phyloP scores from a whole-genome alignment of 2,113 vertebrate genomes.

The Crocuta crocuta region DNA sequence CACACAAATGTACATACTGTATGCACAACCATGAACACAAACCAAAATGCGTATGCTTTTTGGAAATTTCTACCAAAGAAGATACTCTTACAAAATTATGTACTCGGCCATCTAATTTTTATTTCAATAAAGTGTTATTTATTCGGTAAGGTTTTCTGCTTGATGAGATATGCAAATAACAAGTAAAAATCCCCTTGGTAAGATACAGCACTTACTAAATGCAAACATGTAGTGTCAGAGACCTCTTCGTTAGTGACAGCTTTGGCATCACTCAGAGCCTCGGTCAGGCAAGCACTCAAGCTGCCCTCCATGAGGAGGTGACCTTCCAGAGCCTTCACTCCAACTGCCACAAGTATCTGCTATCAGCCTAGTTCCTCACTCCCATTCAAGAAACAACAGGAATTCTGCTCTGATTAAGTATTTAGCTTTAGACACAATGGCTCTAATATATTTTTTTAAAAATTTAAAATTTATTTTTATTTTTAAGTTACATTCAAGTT shows the following conservation, averaged over 20 bases:
- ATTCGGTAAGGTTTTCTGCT: not conserved
- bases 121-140: not conserved
- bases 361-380: not conserved
- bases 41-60: not conserved
- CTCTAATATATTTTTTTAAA: not conserved
- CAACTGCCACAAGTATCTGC: accelerated
- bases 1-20: not conserved
- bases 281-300: not conserved
- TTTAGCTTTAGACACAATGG: not conserved
- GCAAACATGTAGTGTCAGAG: not conserved
- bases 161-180: not conserved
- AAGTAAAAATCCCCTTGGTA: not conserved
- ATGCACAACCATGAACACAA: not conserved
- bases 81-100: not conserved
- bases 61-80: not conserved
- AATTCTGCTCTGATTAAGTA: not conserved
- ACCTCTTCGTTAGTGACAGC: not conserved
- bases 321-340: no score
- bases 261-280: no score
- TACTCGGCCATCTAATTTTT: not conserved
- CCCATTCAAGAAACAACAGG: not conserved
- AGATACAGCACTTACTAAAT: not conserved
- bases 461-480: no score
- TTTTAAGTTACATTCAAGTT: no score
- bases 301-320: not conserved